Base-by-base conservation (phyloP, 2,888 invertebrate species). In the Polydrusus cervinus region DNA sequence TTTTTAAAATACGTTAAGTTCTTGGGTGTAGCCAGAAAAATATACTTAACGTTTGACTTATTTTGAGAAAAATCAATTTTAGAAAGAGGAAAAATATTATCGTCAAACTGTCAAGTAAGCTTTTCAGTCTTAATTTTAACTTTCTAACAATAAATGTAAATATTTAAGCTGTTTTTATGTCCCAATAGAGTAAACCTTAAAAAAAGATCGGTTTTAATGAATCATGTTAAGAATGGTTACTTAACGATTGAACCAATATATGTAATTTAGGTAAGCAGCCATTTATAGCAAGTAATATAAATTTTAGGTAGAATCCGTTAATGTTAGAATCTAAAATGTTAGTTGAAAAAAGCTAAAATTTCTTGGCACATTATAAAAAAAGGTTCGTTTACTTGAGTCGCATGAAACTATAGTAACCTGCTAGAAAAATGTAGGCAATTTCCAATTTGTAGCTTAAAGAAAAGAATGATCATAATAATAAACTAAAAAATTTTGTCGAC, bases 221-320 rank as follows among this genome's bases (percentile, higher is more conserved):
- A 43, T 61, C 18, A 60, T 62, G 38, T 64, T 34, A 13, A 64
- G 20, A 3, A 49, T 49, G 49, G 64, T 16, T 64, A 64, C 34
- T 64, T 47, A 47, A 47, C 47, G 34, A 47, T 64, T 64, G 45
- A 64, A 64, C 45, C 64, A 64, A 62, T 34, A 55, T 34, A 25
- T 25, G 25, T 25, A 43, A 20, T 9, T 47, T 49, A 64, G 30
- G 20, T 64, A 30, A 47, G 49, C 47, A 64, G 14, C 64, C 30
- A 64, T 64, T 47, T 10, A 47, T 47, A 49, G 34, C 45, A 64
- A 64, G 16, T 49, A 49, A 61, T 8, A 10, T 38, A 40, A 62
- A n/a, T 5, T 47, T 62, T 25, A 45, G 34, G 25, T 62, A 62
- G 45, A 45, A 43, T 49, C 9, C 10, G 47, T 64, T 34, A 64